Conservation (phyloP, 2,797 vertebrate genomes). For the Hydrophis major region DNA sequence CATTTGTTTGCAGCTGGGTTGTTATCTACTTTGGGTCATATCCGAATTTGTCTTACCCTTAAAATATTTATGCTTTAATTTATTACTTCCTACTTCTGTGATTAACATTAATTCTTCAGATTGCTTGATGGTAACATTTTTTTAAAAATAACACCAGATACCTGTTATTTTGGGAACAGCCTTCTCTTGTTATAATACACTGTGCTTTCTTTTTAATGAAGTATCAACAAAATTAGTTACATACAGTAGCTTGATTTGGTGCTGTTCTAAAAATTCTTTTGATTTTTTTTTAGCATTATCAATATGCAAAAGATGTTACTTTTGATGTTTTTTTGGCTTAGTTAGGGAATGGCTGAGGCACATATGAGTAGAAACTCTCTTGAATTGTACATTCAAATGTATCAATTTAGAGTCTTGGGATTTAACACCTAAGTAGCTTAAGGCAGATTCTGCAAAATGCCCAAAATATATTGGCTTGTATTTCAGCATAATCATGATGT, state of each 20-base stretch:
- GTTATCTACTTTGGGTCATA: neutral
- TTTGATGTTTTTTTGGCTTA: neutral
- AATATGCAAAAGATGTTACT: too few relatives aligned
- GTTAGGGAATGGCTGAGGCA: neutral
- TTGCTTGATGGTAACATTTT: neutral
- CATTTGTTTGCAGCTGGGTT: neutral
- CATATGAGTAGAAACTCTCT: neutral
- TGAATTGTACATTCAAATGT: neutral
- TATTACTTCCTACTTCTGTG: neutral
- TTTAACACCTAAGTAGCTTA: neutral
- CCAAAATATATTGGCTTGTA: neutral
- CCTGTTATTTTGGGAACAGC: neutral
- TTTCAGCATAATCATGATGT: conserved; percentile 18
- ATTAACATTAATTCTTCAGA: neutral
- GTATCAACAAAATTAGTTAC: neutral
- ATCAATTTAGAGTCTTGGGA: neutral
- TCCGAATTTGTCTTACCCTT: neutral
- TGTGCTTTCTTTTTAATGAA: neutral
- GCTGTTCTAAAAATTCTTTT: neutral
- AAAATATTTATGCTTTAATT: neutral
- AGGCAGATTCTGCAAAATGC: neutral
- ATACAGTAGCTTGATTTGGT: neutral
- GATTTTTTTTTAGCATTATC: too few relatives aligned
- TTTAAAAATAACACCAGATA: neutral
- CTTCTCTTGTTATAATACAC: neutral